phyloP scores from a whole-genome alignment of 2,113 vertebrate species.

The Gadus macrocephalus region DNA sequence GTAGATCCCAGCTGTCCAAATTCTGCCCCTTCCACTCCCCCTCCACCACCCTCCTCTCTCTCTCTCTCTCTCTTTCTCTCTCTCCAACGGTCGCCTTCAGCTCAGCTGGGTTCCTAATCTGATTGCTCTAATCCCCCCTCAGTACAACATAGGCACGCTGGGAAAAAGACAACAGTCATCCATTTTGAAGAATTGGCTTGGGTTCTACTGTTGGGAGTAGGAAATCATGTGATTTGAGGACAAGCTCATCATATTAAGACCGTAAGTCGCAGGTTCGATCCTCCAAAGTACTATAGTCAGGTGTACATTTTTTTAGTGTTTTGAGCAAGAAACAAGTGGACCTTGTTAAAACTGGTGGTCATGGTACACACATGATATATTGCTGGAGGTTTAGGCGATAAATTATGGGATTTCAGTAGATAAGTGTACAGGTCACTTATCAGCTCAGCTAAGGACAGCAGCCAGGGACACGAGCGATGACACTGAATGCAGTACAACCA shows the following conservation, averaged over 20 bases:
- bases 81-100: constrained; percentile 38
- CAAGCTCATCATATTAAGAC: too few species aligned
- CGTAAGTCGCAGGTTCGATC: too few species aligned
- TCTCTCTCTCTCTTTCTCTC: background rate
- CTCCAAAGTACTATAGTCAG: too few species aligned
- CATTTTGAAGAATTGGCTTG: constrained; percentile 60
- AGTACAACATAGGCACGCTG: constrained; percentile 70
- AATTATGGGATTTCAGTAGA: too few species aligned
- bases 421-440: constrained; percentile 12
- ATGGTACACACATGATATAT: too few species aligned
- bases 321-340: too few species aligned
- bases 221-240: too few species aligned
- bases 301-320: too few species aligned
- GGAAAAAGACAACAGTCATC: constrained; percentile 56
- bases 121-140: constrained; percentile 89
- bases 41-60: background rate
- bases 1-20: constrained; percentile 33
- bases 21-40: constrained; percentile 6
- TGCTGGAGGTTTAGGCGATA: too few species aligned
- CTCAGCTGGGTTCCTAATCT: constrained; percentile 80
- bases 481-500: background rate
- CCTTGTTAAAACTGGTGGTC: too few species aligned
- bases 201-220: constrained; percentile 6
- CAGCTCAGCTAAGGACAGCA: constrained; percentile 7
- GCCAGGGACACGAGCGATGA: constrained; percentile 47